Evolutionary conservation across 2,797 vertebrate species (phyloP).

Genomic region (Cuniculus paca): DNA sequence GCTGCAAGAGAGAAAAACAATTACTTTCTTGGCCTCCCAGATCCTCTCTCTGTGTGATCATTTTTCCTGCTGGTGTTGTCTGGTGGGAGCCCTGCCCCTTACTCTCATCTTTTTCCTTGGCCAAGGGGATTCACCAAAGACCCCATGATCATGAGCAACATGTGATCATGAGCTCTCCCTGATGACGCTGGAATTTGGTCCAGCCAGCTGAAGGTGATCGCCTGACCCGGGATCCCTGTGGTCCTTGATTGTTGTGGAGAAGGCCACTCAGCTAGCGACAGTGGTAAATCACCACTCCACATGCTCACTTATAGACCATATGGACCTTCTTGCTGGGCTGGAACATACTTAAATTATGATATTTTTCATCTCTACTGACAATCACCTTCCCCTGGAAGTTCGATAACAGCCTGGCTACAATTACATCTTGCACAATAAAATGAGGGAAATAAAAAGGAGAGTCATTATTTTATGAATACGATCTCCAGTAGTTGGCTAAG

Average conservation of each 20-base stretch:
- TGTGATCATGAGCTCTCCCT: neutral
- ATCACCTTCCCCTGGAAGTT: constrained; percentile 75
- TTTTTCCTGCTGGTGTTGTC: neutral
- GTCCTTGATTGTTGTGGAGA: neutral
- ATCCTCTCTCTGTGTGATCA: accelerated
- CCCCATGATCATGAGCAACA: accelerated
- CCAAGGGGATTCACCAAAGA: neutral
- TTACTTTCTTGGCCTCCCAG: accelerated
- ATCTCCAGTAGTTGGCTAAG: constrained; percentile 69
- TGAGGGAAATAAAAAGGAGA: constrained; percentile 63
- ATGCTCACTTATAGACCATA: constrained; percentile 58
- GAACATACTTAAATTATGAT: constrained; percentile 75
- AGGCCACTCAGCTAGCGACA: constrained; percentile 23
- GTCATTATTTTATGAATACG: constrained; percentile 66
- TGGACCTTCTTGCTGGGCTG: constrained; percentile 69
- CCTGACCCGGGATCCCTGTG: neutral
- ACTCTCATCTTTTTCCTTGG: neutral
- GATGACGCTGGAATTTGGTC: neutral
- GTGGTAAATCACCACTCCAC: constrained; percentile 65
- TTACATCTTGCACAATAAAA: constrained; percentile 67
- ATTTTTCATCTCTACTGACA: constrained; percentile 85
- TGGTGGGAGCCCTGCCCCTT: accelerated
- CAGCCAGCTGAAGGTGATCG: neutral
- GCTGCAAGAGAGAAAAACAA: accelerated
- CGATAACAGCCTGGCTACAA: constrained; percentile 29